Base-by-base conservation (phyloP, 2,888 invertebrate genomes). In the Xiphydria camelus region DNA sequence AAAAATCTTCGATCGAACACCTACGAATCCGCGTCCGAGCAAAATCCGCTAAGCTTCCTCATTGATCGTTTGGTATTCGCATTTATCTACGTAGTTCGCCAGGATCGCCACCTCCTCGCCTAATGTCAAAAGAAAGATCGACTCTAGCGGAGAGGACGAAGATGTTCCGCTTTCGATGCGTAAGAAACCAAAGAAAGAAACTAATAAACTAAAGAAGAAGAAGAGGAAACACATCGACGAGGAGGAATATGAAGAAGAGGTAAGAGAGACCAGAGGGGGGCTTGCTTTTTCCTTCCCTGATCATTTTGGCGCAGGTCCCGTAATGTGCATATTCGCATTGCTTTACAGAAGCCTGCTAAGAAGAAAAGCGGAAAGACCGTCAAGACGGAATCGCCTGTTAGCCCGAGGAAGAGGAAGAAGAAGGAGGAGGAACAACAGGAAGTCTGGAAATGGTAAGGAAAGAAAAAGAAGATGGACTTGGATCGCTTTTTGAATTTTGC, bases 361-460 rank as follows among this genome's bases (percentile, higher is more conserved):
- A 54, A 51, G 43, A 70, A 64, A 62, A 57, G 38, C 57, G 61
- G 61, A 51, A 64, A 59, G 37, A 59, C 53, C n/a, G 54, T 53
- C 14, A 72, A 75, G 57, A 46, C 53, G 20, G 66, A 70, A 49
- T 68, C 61, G 36, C 64, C 63, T 40, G 64, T 70, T 29, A 78
- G 81, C 59, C 84, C 85, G 34, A 83, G 82, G 29, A 87, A 86
- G 57, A 83, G 82, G 42, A 89, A 87, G 73, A 90, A 90, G 72
- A 89, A 89, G 68, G 86, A 87, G 57, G 91, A 91, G 41, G 89
- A 90, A 53, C 84, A 86, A 57, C 84, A 82, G 62, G 90, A 92
- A 78, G 92, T 93, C 45, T 93, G 93, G 93, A 89, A 41, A 82
- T 93, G 93, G 93, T 92, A 78, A 81, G 82, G 22, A 17, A n/a